Evolutionary conservation across 2,888 invertebrate genomes (phyloP).

Genomic region (Elmis aenea): DNA sequence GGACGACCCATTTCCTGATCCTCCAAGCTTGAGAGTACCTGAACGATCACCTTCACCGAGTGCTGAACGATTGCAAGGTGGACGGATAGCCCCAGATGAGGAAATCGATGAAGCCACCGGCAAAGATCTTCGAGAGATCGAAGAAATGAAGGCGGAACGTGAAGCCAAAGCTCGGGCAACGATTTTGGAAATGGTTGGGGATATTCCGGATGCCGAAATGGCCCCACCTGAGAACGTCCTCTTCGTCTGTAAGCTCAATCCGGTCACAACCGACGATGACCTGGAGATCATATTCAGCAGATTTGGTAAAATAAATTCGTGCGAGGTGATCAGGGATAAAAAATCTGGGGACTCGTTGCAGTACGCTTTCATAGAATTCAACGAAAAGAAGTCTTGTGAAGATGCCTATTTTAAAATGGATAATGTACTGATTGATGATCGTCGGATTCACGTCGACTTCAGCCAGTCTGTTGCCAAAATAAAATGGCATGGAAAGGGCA

Average conservation of each 20-base stretch:
- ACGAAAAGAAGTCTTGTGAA: slow-evolving; percentile 87
- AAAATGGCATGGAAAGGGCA: slow-evolving; percentile 84
- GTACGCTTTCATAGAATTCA: slow-evolving; percentile 98
- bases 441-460: slow-evolving; percentile 98
- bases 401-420: slow-evolving; percentile 99
- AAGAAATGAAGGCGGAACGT: slow-evolving; percentile 80
- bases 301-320: slow-evolving; percentile 88
- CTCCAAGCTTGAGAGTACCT: slow-evolving; percentile 69
- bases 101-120: slow-evolving; percentile 82
- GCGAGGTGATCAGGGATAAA: slow-evolving; percentile 94
- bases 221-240: slow-evolving; percentile 98
- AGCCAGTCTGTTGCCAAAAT: slow-evolving; percentile 97
- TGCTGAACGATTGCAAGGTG: slow-evolving; percentile 73
- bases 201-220: slow-evolving; percentile 94
- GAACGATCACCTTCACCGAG: slow-evolving; percentile 86
- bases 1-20: slow-evolving; percentile 95
- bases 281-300: slow-evolving; percentile 96
- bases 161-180: slow-evolving; percentile 97
- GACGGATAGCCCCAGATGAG: slow-evolving; percentile 90
- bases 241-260: slow-evolving; percentile 98
- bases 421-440: slow-evolving; percentile 97
- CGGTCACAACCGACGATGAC: slow-evolving; percentile 95
- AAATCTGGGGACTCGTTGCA: slow-evolving; percentile 92
- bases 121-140: slow-evolving; percentile 76
- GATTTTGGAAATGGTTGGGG: slow-evolving; percentile 96